These are phyloP conservation scores for Candoia aspera DNA, from an alignment of 2,113 vertebrate species.

Conservation along the genomic window DNA sequence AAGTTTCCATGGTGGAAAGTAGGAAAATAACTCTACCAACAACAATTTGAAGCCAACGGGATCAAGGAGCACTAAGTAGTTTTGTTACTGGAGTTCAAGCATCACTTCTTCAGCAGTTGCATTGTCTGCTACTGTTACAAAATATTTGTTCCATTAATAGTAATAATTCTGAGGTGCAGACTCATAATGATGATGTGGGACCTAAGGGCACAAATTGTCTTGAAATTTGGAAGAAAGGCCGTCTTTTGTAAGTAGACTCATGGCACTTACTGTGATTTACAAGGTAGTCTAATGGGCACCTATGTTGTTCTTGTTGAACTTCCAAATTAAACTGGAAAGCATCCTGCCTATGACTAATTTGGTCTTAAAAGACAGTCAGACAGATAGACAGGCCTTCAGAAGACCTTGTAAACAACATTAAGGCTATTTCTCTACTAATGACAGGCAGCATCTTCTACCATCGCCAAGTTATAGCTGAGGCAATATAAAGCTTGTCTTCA, in stretches of 20 bases:
- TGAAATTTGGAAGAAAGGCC: not conserved
- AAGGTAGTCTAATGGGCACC: no score
- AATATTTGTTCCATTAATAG: not conserved
- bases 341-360: no score
- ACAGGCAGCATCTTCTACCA: no score
- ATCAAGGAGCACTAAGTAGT: not conserved
- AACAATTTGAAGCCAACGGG: not conserved
- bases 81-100: not conserved
- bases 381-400: no score
- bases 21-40: not conserved
- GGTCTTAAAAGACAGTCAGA: no score
- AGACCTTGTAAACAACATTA: no score
- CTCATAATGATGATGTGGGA: not conserved
- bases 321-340: no score
- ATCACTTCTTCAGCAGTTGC: not conserved
- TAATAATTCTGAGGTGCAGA: not conserved
- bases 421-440: no score
- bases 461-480: no score
- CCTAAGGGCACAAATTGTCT: not conserved
- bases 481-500: no score
- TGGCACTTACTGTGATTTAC: no score
- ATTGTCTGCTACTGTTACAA: not conserved
- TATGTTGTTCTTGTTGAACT: no score
- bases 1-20: not conserved
- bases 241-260: not conserved